phyloP scores from a whole-genome alignment of 30 jellyfish, hydroid and myxozoan species.

The Calvadosia cruxmelitensis region DNA sequence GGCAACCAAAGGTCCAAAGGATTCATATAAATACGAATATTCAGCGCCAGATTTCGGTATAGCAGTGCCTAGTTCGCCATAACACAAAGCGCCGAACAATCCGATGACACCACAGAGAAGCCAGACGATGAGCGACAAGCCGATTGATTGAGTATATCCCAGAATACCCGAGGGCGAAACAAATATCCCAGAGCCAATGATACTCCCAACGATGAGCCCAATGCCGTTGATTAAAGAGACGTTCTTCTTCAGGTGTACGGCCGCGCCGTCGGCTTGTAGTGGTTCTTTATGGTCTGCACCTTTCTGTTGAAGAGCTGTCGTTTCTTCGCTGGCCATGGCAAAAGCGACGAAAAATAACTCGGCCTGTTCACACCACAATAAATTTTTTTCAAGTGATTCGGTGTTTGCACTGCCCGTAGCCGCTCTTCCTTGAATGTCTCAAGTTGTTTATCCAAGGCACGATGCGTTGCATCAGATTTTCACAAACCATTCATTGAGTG shows the following conservation, averaged over 20 bases:
- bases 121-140: conserved; percentile 56
- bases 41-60: conserved; percentile 70
- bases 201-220: conserved; percentile 76
- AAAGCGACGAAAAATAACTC: too few species aligned
- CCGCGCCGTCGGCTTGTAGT: conserved; percentile 28
- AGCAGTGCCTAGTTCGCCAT: conserved; percentile 64
- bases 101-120: conserved; percentile 53
- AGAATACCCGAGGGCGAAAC: conserved; percentile 55
- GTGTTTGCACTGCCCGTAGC: too few species aligned
- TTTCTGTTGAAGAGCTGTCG: not conserved
- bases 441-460: too few species aligned
- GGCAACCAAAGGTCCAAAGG: conserved; percentile 61
- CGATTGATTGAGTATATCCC: conserved; percentile 32
- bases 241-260: conserved; percentile 7
- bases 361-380: too few species aligned
- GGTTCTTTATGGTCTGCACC: not conserved
- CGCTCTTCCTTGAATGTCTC: too few species aligned
- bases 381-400: too few species aligned
- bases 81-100: conserved; percentile 57
- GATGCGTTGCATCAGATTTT: too few species aligned
- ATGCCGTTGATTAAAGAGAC: conserved; percentile 32
- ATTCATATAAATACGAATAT: conserved; percentile 41
- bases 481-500: too few species aligned
- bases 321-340: not conserved
- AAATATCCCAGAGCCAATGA: conserved; percentile 75